These are phyloP conservation scores for Carlito syrichta DNA, from an alignment of 2,113 vertebrate genomes.

Conservation along the genomic window DNA sequence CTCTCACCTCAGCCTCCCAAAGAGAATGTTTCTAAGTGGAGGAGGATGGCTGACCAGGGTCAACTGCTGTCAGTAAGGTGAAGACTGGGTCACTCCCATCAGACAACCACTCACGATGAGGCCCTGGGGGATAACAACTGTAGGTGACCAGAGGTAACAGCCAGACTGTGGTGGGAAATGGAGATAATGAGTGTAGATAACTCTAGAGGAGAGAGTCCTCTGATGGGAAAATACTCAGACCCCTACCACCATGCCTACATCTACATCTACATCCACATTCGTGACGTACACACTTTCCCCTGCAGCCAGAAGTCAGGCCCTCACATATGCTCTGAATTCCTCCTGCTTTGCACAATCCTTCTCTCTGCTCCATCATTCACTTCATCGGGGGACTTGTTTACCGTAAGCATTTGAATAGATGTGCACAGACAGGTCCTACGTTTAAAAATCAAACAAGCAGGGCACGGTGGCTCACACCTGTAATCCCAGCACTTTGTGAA, in stretches of 20 bases:
- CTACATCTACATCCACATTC: too few species aligned
- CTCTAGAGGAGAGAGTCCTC: neutral
- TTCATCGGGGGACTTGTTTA: neutral
- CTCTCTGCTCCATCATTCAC: neutral
- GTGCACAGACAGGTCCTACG: too few species aligned
- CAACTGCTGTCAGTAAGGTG: neutral
- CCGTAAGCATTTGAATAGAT: rapidly evolving
- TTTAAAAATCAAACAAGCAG: neutral
- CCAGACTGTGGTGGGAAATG: neutral
- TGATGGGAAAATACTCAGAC: neutral
- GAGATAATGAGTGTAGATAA: too few species aligned
- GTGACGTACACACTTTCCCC: rapidly evolving
- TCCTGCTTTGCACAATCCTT: too few species aligned
- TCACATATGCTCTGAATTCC: neutral
- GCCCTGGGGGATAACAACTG: neutral
- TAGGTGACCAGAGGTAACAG: neutral
- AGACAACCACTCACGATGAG: neutral
- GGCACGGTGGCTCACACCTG: too few species aligned
- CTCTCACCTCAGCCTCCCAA: too few species aligned
- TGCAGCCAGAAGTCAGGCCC: neutral
- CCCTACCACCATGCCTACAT: neutral
- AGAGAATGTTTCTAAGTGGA: neutral
- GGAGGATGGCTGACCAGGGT: neutral
- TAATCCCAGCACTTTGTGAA: too few species aligned
- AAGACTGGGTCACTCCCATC: neutral